phyloP scores from a whole-genome alignment of 2,888 invertebrate genomes.

The Pristionchus maxplancki region DNA sequence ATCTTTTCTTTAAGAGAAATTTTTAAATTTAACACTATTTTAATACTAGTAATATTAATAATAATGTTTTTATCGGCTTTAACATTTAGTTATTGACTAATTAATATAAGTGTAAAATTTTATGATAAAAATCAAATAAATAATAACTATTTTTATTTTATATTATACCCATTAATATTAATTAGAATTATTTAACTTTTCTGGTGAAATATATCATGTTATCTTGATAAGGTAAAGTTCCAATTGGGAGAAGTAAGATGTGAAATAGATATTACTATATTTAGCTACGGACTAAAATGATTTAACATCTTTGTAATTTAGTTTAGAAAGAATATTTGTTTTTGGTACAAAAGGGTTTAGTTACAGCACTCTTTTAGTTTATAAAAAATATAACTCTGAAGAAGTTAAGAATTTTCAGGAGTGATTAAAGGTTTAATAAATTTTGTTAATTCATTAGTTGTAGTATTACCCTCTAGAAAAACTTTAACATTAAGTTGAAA shows the following conservation, averaged over 20 bases:
- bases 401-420: conserved; percentile 65
- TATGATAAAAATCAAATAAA: conserved; percentile 54
- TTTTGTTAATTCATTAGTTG: conserved; percentile 65
- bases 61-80: conserved; percentile 61
- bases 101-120: conserved; percentile 62
- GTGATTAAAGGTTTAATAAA: conserved; percentile 63
- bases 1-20: conserved; percentile 62
- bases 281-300: conserved; percentile 65
- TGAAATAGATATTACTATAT: conserved; percentile 66
- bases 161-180: conserved; percentile 57
- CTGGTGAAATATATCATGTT: conserved; percentile 63
- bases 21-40: conserved; percentile 61
- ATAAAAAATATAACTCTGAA: conserved; percentile 69
- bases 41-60: conserved; percentile 58
- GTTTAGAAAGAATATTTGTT: conserved; percentile 67
- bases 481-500: conserved; percentile 75
- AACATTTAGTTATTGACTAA: conserved; percentile 82
- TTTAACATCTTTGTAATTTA: conserved; percentile 63
- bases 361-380: conserved; percentile 66
- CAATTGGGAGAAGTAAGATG: conserved; percentile 61
- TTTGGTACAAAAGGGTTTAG: conserved; percentile 63
- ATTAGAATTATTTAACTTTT: conserved; percentile 63
- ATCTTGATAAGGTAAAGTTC: conserved; percentile 68
- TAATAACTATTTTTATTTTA: conserved; percentile 59
- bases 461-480: conserved; percentile 63